phyloP scores from a whole-genome alignment of 64 coral and sea anemone genomes.

The Anthopleura sola region DNA sequence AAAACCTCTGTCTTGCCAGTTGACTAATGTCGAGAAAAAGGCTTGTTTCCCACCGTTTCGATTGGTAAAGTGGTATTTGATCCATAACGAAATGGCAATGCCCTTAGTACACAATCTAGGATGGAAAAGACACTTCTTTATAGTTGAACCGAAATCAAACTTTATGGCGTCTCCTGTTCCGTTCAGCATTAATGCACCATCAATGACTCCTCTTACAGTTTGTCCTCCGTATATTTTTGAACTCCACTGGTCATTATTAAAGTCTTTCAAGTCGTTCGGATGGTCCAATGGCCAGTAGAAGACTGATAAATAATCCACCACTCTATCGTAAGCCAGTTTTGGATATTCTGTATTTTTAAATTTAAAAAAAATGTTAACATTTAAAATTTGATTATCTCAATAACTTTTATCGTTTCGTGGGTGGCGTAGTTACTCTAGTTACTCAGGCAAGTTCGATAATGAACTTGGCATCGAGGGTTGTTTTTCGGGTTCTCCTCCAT shows the following conservation, averaged over 20 bases:
- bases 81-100: constrained; percentile 31
- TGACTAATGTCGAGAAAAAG: neutral
- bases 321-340: neutral
- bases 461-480: too few relatives aligned
- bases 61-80: constrained; percentile 9
- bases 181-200: constrained; percentile 6
- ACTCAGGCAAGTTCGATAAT: too few relatives aligned
- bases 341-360: neutral
- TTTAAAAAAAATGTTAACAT: neutral
- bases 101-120: constrained; percentile 3
- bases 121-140: constrained; percentile 14
- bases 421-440: too few relatives aligned
- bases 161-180: neutral
- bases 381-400: neutral
- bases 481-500: too few relatives aligned
- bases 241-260: neutral
- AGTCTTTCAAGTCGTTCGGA: neutral
- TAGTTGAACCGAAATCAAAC: neutral
- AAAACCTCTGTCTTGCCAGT: constrained; percentile 1
- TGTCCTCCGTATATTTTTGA: neutral
- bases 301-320: neutral
- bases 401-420: too few relatives aligned
- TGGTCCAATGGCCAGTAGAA: constrained; percentile 46
- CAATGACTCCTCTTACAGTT: constrained; percentile 18
- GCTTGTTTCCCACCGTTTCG: constrained; percentile 16